phyloP scores from a whole-genome alignment of 1,140 invertebrate genomes.

The Rhyzopertha dominica region DNA sequence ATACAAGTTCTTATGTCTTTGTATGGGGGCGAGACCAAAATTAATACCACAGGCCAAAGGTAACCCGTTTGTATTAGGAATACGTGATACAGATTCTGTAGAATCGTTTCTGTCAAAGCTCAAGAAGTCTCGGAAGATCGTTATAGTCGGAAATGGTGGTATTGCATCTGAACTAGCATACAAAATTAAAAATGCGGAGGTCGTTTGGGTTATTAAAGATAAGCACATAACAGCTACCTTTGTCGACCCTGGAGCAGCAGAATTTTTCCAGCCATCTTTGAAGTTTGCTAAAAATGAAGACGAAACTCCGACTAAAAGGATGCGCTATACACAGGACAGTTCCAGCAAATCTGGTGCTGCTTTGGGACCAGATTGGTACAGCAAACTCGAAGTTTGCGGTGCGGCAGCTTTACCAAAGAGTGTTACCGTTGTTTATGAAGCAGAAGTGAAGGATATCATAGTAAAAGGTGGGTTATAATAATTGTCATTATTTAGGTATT shows the following conservation, averaged over 20 bases:
- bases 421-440: slow-evolving; percentile 61
- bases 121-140: slow-evolving; percentile 60
- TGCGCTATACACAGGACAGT: slow-evolving; percentile 61
- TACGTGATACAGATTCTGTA: slow-evolving; percentile 94
- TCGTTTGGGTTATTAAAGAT: slow-evolving; percentile 93
- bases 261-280: slow-evolving; percentile 73
- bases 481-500: too few species aligned
- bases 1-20: slow-evolving; percentile 86
- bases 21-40: slow-evolving; percentile 82
- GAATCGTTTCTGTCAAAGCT: slow-evolving; percentile 71
- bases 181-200: slow-evolving; percentile 76
- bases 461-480: too few species aligned
- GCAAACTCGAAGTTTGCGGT: too few species aligned
- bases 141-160: slow-evolving; percentile 93
- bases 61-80: slow-evolving; percentile 71
- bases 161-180: slow-evolving; percentile 95
- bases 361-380: slow-evolving; percentile 93
- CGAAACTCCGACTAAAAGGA: slow-evolving; percentile 54
- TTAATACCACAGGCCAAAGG: slow-evolving; percentile 58
- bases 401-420: slow-evolving; percentile 46
- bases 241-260: slow-evolving; percentile 90
- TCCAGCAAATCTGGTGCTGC: slow-evolving; percentile 65
- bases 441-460: slow-evolving; percentile 61
- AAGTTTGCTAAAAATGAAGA: slow-evolving; percentile 29
- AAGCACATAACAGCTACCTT: slow-evolving; percentile 88